Conservation (phyloP, 2,797 vertebrate genomes). For the Sebastes steindachneri region DNA sequence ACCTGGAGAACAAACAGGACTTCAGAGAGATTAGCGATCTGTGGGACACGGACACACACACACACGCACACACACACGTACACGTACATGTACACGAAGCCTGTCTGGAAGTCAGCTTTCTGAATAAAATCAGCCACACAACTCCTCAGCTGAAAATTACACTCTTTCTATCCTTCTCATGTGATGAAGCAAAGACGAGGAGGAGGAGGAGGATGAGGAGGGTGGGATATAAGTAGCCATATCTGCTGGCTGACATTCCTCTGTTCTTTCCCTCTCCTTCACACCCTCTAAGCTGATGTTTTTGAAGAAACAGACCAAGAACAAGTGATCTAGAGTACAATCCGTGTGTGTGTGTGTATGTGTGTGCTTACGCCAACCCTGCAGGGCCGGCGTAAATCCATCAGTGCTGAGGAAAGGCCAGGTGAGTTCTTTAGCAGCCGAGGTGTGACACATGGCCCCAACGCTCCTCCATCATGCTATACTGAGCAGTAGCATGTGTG, state of each 20-base stretch:
- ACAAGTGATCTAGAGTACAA: conserved; percentile 28
- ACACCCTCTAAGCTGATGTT: conserved; percentile 17
- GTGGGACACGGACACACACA: conserved; percentile 36
- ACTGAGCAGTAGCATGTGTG: conserved; percentile 45
- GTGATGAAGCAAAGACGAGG: conserved; percentile 11
- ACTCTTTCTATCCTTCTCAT: conserved; percentile 6
- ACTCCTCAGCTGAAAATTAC: conserved; percentile 36
- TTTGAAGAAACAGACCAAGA: conserved; percentile 28
- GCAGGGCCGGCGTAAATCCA: conserved; percentile 53
- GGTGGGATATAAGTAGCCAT: neutral
- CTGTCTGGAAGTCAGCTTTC: conserved; percentile 43
- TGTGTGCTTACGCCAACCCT: conserved; percentile 9
- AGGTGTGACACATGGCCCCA: conserved; percentile 60
- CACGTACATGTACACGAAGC: neutral
- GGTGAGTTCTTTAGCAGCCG: conserved; percentile 61
- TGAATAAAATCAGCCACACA: conserved; percentile 47
- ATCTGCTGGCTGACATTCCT: conserved; percentile 31
- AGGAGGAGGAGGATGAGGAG: neutral
- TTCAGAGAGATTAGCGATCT: conserved; percentile 85
- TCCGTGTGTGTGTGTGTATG: neutral
- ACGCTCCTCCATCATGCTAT: conserved; percentile 66
- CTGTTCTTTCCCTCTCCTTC: conserved; percentile 43
- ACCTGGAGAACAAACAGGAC: conserved; percentile 87
- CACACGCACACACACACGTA: neutral
- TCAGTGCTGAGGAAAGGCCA: conserved; percentile 60